Evolutionary conservation across 2,888 invertebrate species (phyloP).

Genomic region (Acrobasis consociella): DNA sequence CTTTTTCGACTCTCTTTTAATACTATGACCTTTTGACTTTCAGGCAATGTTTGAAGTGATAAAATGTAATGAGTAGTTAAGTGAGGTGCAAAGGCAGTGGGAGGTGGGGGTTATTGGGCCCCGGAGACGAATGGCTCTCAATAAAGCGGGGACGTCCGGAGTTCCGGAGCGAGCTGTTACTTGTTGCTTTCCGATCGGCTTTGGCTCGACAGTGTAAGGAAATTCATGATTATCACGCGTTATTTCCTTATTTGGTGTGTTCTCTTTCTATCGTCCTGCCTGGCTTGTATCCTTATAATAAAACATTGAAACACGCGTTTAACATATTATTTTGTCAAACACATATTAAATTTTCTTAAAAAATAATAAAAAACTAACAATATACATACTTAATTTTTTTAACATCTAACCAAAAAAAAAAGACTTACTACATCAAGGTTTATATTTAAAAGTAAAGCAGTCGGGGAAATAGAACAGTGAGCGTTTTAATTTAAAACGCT

Average conservation of each 20-base stretch:
- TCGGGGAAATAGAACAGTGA: too few species aligned
- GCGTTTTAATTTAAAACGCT: too few species aligned
- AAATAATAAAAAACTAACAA: too few species aligned
- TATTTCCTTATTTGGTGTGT: background rate
- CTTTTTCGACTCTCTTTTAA: background rate
- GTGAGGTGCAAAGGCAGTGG: slow-evolving; percentile 25
- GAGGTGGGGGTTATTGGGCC: slow-evolving; percentile 44
- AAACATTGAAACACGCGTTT: too few species aligned
- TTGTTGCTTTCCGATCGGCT: slow-evolving; percentile 66
- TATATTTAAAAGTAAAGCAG: too few species aligned
- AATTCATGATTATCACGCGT: background rate
- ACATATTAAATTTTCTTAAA: too few species aligned
- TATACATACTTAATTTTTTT: too few species aligned
- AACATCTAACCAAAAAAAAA: too few species aligned
- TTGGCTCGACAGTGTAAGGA: slow-evolving; percentile 33
- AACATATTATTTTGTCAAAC: too few species aligned
- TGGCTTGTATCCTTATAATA: too few species aligned
- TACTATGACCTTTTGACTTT: background rate
- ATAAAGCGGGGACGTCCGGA: slow-evolving; percentile 63
- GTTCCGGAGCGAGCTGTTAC: slow-evolving; percentile 64
- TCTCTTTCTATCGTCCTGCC: background rate
- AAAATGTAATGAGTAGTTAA: slow-evolving; percentile 37
- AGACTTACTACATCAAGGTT: too few species aligned
- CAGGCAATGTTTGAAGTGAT: slow-evolving; percentile 1
- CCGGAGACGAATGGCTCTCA: slow-evolving; percentile 66